A percentile compares a stretch with the other conserved stretches of the same genome.
Evolutionary conservation across 2,888 invertebrate genomes (phyloP).

Genomic region (Cyclophora punctaria): DNA sequence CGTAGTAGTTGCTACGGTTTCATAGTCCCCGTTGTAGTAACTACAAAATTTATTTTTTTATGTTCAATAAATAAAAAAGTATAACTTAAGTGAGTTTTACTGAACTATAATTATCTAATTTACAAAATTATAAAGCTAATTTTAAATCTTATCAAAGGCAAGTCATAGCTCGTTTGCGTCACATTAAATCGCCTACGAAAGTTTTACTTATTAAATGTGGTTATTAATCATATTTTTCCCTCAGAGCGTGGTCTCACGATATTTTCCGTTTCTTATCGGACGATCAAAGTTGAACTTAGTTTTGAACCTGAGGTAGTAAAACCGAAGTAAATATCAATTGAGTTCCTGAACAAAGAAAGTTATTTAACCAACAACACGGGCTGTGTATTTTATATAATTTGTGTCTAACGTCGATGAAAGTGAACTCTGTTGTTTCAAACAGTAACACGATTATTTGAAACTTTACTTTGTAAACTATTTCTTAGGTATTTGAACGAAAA

Average conservation of each 20-base stretch:
- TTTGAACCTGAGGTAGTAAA: slow-evolving; percentile 45
- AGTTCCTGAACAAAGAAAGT: slow-evolving; percentile 24
- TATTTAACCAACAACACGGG: slow-evolving; percentile 2
- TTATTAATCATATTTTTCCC: slow-evolving; percentile 17
- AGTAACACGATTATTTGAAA: too few species aligned
- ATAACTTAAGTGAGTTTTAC: too few species aligned
- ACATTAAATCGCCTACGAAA: slow-evolving; percentile 6
- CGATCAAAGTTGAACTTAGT: slow-evolving; percentile 34
- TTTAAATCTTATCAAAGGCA: slow-evolving; percentile 7
- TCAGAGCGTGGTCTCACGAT: slow-evolving; percentile 22
- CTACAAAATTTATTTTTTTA: too few species aligned
- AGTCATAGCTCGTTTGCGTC: slow-evolving; percentile 5
- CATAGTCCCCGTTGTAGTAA: too few species aligned
- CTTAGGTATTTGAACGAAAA: too few species aligned
- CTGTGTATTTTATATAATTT: slow-evolving; percentile 19
- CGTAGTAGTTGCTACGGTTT: too few species aligned
- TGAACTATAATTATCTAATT: too few species aligned
- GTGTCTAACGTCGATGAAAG: slow-evolving; percentile 7
- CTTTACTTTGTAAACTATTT: too few species aligned
- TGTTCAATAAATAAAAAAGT: too few species aligned
- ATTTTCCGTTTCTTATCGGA: slow-evolving; percentile 39
- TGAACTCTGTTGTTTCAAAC: too few species aligned
- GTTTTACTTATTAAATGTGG: slow-evolving; percentile 9
- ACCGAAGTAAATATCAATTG: slow-evolving; percentile 27
- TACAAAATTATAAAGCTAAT: too few species aligned